Conservation (phyloP, 2,888 invertebrate genomes). For the Drosophila yooni region DNA sequence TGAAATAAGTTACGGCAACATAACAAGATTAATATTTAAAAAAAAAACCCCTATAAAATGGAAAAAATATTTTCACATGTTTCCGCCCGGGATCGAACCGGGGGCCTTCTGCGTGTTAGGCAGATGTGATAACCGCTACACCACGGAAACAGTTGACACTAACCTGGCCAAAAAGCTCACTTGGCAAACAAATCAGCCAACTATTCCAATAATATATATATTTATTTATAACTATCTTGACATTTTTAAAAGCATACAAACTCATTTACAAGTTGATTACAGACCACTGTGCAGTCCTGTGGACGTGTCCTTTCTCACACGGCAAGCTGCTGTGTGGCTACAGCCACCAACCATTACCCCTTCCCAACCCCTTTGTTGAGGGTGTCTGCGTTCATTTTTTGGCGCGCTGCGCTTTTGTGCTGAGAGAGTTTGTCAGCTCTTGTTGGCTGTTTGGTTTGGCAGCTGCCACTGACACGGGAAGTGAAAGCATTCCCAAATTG, state of each 20-base stretch:
- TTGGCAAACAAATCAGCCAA: constrained; percentile 17
- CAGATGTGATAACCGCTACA: constrained; percentile 85
- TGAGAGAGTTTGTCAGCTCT: constrained; percentile 28
- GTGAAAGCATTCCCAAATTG: constrained; percentile 71
- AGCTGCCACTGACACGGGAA: constrained; percentile 80
- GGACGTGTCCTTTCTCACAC: constrained; percentile 37
- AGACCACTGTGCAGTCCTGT: constrained; percentile 43
- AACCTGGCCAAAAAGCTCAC: background rate
- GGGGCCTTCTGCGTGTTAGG: constrained; percentile 85
- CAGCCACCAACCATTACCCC: background rate
- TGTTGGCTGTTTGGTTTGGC: constrained; percentile 29
- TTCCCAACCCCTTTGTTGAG: background rate
- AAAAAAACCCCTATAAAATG: background rate
- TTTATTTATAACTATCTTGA: constrained; percentile 1
- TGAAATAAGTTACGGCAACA: background rate
- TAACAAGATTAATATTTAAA: background rate
- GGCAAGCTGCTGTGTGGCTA: constrained; percentile 16
- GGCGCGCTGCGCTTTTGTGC: constrained; percentile 62
- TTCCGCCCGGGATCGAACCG: constrained; percentile 85
- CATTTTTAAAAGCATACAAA: background rate
- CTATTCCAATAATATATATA: constrained; percentile 10
- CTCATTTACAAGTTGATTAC: background rate
- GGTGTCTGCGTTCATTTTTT: constrained; percentile 54
- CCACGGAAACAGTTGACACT: constrained; percentile 80
- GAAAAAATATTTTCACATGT: constrained; percentile 12